Conservation (phyloP, 2,888 invertebrate genomes). For the Callyntrura sp. region DNA sequence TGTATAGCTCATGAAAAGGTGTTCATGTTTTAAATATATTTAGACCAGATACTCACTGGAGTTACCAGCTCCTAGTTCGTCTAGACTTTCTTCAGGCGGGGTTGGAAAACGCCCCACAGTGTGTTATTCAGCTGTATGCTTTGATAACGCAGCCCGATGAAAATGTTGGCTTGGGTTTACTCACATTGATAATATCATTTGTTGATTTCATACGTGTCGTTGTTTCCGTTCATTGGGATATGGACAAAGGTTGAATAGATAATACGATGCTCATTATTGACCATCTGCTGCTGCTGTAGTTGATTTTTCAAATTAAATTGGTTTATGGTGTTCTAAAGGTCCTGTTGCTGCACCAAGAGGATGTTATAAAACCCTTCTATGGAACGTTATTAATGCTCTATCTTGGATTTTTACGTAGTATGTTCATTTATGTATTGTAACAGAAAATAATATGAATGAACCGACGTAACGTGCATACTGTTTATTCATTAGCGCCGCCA, state of each 20-base stretch:
- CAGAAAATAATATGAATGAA: no score
- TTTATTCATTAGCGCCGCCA: slow-evolving; percentile 75
- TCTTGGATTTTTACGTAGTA: slow-evolving; percentile 82
- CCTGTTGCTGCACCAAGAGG: slow-evolving; percentile 80
- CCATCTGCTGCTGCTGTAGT: no score
- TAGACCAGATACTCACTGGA: slow-evolving; percentile 82
- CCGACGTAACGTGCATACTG: no score
- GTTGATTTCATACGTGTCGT: slow-evolving; percentile 82
- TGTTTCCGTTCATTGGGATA: slow-evolving; percentile 80
- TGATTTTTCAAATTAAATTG: no score
- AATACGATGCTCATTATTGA: background rate
- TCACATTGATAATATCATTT: slow-evolving; percentile 80
- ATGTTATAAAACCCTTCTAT: slow-evolving; percentile 69
- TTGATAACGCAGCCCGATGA: slow-evolving; percentile 79
- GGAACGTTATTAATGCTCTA: slow-evolving; percentile 77
- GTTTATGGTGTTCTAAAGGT: slow-evolving; percentile 54
- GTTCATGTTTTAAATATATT: background rate
- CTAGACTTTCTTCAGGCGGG: slow-evolving; percentile 83
- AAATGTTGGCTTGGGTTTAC: slow-evolving; percentile 73
- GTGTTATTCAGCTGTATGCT: slow-evolving; percentile 81
- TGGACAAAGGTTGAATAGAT: slow-evolving; percentile 75
- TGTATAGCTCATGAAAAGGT: no score
- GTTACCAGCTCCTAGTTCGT: slow-evolving; percentile 79
- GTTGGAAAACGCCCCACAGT: slow-evolving; percentile 83
- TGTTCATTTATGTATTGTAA: no score